A percentile compares a stretch with the other conserved stretches of the same genome.
phyloP scores from a whole-genome alignment of 2,113 vertebrate genomes.

The Gila orcuttii region DNA sequence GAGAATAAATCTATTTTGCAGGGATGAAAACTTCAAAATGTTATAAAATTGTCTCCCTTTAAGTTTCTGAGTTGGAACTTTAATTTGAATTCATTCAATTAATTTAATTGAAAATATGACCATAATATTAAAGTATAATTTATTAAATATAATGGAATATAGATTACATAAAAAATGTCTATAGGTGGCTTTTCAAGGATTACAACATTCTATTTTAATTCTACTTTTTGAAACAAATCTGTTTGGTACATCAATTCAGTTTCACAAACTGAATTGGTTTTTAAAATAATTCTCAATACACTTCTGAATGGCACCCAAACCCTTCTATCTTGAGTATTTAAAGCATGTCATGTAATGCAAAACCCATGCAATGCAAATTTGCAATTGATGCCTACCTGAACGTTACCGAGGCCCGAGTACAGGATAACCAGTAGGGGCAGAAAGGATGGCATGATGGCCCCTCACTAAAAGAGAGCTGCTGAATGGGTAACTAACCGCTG shows the following conservation, averaged over 20 bases:
- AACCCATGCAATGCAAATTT: constrained; percentile 7
- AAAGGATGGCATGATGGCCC: constrained; percentile 67
- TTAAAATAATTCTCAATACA: not conserved
- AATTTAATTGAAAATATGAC: not conserved
- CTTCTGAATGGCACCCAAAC: not conserved
- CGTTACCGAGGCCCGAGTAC: constrained; percentile 51
- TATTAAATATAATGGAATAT: not conserved
- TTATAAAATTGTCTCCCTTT: not conserved
- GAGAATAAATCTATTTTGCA: not conserved
- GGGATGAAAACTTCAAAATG: not conserved
- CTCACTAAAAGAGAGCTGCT: constrained; percentile 11
- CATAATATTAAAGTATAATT: not conserved
- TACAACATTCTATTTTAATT: not conserved
- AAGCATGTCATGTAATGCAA: not conserved
- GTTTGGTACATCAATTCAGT: not conserved
- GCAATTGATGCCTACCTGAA: constrained; percentile 69
- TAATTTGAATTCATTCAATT: not conserved
- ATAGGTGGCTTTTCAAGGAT: not conserved
- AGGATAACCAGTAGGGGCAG: constrained; percentile 62
- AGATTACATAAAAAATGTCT: not conserved
- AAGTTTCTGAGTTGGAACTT: not conserved
- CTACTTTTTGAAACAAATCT: not conserved
- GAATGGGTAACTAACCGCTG: not conserved
- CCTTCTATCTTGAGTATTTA: not conserved
- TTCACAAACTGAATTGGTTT: not conserved